Evolutionary conservation across 2,113 vertebrate species (phyloP).

Genomic region (Gasterosteus aculeatus): DNA sequence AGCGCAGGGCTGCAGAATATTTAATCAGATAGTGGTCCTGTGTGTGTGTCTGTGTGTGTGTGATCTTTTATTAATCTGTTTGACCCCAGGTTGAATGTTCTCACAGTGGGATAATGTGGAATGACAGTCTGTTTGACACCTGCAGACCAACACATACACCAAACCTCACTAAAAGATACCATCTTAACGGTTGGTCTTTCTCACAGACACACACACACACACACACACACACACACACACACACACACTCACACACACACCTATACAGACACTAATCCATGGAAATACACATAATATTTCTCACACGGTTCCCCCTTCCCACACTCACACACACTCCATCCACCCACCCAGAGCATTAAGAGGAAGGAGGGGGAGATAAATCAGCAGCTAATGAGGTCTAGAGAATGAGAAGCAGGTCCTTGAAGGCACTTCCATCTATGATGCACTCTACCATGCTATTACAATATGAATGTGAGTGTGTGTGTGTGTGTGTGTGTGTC

Average conservation of each 20-base stretch:
- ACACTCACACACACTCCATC: slow-evolving; percentile 42
- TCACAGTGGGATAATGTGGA: slow-evolving; percentile 87
- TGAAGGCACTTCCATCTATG: slow-evolving; percentile 82
- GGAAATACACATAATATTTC: slow-evolving; percentile 53
- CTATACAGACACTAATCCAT: slow-evolving; percentile 40
- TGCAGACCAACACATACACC: slow-evolving; percentile 51
- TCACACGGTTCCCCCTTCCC: slow-evolving; percentile 23
- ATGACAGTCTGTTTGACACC: slow-evolving; percentile 89
- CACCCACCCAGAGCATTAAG: slow-evolving; percentile 64
- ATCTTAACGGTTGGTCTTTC: slow-evolving; percentile 25
- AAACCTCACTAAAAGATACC: slow-evolving; percentile 81
- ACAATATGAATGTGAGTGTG: slow-evolving; percentile 63
- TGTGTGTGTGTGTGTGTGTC: slow-evolving; percentile 32
- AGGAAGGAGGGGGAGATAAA: slow-evolving; percentile 87
- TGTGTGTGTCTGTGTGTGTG: slow-evolving; percentile 58
- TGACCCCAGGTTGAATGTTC: slow-evolving; percentile 92
- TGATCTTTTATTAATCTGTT: slow-evolving; percentile 96
- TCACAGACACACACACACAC: slow-evolving; percentile 26
- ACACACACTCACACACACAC: slow-evolving; percentile 32
- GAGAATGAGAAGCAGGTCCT: slow-evolving; percentile 87
- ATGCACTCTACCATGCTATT: slow-evolving; percentile 78
- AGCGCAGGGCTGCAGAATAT: slow-evolving; percentile 80
- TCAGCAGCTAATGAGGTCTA: slow-evolving; percentile 90
- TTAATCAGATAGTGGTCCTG: slow-evolving; percentile 85
- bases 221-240: slow-evolving; percentile 20